Evolutionary conservation across 2,888 invertebrate species (phyloP).

Genomic region (Lypha dubia): DNA sequence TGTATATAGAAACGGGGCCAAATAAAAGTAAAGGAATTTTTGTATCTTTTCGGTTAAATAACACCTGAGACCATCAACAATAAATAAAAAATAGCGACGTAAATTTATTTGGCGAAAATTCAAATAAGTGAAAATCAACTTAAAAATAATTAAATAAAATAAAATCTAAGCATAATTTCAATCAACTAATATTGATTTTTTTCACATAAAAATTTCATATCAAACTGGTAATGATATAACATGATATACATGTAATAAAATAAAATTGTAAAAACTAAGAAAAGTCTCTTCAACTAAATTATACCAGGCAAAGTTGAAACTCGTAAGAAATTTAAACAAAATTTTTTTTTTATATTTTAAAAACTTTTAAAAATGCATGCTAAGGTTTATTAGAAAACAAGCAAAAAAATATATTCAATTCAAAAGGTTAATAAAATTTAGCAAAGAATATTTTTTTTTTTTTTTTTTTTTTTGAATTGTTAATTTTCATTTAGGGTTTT

Average conservation of each 20-base stretch:
- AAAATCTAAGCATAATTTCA: conserved; percentile 6
- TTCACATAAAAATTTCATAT: conserved; percentile 50
- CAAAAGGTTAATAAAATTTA: too few species aligned
- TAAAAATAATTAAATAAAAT: conserved; percentile 4
- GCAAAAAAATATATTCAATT: too few species aligned
- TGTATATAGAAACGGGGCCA: conserved; percentile 71
- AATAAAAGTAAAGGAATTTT: conserved; percentile 58
- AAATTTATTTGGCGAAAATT: conserved; percentile 39
- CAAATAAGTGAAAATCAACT: conserved; percentile 49
- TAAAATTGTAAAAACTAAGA: conserved; percentile 8
- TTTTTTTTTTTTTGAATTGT: neutral
- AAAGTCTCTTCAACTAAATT: neutral
- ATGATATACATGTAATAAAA: conserved; percentile 57
- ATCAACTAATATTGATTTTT: conserved; percentile 71
- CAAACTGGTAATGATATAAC: conserved; percentile 65
- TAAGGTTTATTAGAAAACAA: too few species aligned
- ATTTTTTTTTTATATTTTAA: neutral
- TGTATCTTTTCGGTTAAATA: conserved; percentile 57
- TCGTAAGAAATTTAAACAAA: neutral
- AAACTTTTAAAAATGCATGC: too few species aligned
- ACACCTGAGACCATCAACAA: conserved; percentile 35
- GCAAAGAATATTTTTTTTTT: too few species aligned
- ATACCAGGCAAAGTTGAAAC: neutral
- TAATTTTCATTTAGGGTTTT: conserved; percentile 19
- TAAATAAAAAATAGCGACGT: neutral